These are phyloP conservation scores for Lamellibrachia columna DNA, from an alignment of 2,888 invertebrate genomes.

Conservation along the genomic window DNA sequence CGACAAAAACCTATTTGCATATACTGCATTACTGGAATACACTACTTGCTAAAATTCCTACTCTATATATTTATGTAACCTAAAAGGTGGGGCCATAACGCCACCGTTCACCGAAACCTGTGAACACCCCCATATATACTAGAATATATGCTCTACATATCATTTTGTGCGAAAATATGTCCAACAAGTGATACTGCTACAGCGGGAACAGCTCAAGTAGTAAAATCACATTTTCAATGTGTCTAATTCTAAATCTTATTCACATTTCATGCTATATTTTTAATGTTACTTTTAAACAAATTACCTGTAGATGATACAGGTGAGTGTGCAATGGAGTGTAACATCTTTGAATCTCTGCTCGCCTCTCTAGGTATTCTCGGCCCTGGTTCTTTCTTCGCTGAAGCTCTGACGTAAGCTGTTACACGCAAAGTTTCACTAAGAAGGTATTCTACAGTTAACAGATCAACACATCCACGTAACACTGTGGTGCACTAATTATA, in stretches of 20 bases:
- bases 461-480: background rate
- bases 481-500: background rate
- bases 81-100: too few species aligned
- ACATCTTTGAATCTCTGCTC: background rate
- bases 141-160: too few species aligned
- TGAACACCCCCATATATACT: too few species aligned
- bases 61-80: too few species aligned
- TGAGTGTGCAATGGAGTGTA: background rate
- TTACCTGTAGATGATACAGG: background rate
- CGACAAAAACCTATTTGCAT: too few species aligned
- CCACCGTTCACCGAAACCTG: too few species aligned
- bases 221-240: background rate
- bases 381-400: background rate
- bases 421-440: background rate
- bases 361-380: conserved; percentile 13
- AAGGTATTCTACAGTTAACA: background rate
- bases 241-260: background rate
- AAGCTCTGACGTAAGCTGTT: background rate
- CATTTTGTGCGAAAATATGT: too few species aligned
- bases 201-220: too few species aligned
- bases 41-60: too few species aligned
- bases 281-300: background rate
- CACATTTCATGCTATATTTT: background rate
- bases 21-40: too few species aligned
- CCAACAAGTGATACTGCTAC: too few species aligned